Evolutionary conservation across 2,888 invertebrate species (phyloP).

Genomic region (Oeneis ivallda): DNA sequence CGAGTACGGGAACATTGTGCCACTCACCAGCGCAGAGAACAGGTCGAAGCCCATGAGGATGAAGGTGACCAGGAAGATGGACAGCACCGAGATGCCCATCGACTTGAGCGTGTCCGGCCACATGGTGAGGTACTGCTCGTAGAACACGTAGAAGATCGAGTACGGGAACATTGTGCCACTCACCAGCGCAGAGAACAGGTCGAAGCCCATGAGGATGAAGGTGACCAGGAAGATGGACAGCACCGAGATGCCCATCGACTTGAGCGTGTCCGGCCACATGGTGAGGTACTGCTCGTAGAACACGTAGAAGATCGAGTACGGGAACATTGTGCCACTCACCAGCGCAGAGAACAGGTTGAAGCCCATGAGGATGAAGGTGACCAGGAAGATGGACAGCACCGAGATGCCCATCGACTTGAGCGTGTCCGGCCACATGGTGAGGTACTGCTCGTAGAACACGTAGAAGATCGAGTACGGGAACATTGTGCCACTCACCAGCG

Average conservation of each 20-base stretch:
- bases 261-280: conserved; percentile 95
- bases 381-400: conserved; percentile 94
- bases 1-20: conserved; percentile 91
- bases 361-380: conserved; percentile 95
- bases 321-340: conserved; percentile 84
- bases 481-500: conserved; percentile 73
- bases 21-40: conserved; percentile 86
- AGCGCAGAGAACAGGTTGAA: conserved; percentile 94
- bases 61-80: conserved; percentile 97
- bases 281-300: conserved; percentile 99
- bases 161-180: conserved; percentile 96
- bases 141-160: conserved; percentile 98
- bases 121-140: conserved; percentile 98
- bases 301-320: conserved; percentile 97
- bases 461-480: conserved; percentile 96
- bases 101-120: conserved; percentile 94
- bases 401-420: conserved; percentile 93
- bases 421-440: conserved; percentile 97
- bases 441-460: conserved; percentile 99
- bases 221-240: conserved; percentile 97
- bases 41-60: conserved; percentile 96
- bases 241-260: conserved; percentile 93
- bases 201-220: conserved; percentile 95
- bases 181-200: conserved; percentile 94
- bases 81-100: conserved; percentile 92